Conservation (phyloP, 2,797 vertebrate genomes). For the Poecilia picta region DNA sequence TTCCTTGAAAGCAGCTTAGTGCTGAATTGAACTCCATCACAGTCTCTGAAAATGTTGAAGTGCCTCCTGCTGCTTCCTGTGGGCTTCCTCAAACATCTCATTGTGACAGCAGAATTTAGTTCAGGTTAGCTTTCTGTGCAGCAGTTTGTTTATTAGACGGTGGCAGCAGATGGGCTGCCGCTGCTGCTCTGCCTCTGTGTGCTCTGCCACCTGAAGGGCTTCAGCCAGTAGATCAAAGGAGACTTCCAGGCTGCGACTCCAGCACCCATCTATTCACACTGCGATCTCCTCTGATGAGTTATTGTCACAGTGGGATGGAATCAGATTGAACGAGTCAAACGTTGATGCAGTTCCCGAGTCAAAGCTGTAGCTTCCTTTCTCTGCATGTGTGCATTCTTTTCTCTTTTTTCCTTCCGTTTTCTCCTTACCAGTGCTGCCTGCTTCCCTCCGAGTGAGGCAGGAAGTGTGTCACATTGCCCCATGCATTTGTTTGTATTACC, state of each 20-base stretch:
- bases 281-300: conserved; percentile 15
- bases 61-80: conserved; percentile 22
- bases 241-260: conserved; percentile 9
- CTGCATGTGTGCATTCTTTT: conserved; percentile 9
- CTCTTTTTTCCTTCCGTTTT: not conserved
- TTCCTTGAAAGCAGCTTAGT: conserved; percentile 24
- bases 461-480: conserved; percentile 56
- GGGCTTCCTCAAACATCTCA: conserved; percentile 19
- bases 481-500: conserved; percentile 39
- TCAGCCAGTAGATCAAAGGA: conserved; percentile 19
- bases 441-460: conserved; percentile 54
- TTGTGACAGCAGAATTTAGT: conserved; percentile 20
- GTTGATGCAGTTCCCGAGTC: conserved; percentile 5
- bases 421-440: conserved; percentile 6
- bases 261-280: not conserved
- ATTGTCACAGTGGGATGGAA: conserved; percentile 6
- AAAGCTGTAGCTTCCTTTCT: conserved; percentile 42
- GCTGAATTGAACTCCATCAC: conserved; percentile 20
- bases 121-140: conserved; percentile 21
- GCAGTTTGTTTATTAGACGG: conserved; percentile 35
- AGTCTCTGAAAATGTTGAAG: conserved; percentile 13
- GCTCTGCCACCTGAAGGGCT: conserved; percentile 10
- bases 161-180: conserved; percentile 22
- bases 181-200: not conserved
- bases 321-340: conserved; percentile 31